Base-by-base conservation (phyloP, 92 coral and sea anemone genomes). In the Heteractis magnifica region DNA sequence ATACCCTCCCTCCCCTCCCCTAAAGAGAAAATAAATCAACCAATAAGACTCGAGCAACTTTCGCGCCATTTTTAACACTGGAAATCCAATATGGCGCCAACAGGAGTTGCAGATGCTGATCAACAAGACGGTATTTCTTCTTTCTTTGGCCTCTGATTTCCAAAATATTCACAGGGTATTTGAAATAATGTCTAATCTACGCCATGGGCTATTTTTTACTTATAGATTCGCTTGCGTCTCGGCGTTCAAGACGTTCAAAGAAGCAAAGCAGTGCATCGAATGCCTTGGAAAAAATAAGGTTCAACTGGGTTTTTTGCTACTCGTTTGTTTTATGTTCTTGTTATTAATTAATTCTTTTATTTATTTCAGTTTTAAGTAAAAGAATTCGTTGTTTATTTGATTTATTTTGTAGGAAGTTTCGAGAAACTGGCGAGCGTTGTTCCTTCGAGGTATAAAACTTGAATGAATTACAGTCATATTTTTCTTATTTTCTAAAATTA, bases 21-120 rank as follows among this genome's bases (percentile, higher is more conserved):
- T 12, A 15, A 44, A 34, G 44, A 2, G 3, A n/a, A 6, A n/a
- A 71, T 51, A 13, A 50, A 76, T 71, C 77, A 23, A 16, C 84
- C 72, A 83, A 84, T 85, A 74, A 68, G 51, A 48, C 48, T 16
- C 53, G 52, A 72, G 14, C 55, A 16, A 49, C 51, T 89, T 96
- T 96, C 98, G 98, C 99, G 99, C 99, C 99, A 96, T 85, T 96
- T 96, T 95, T 81, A 88, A 94, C 64, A 84, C 79, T 85, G 48
- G 50, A 49, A 68, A 91, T 70, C 52, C 90, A 96, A 96, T 72
- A 96, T 96, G 99, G 99, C 99, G 95, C 98, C 99, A 85, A 90
- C 91, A 20, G 93, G 87, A 59, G 90, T 82, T 44, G 41, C 85
- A 53, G 95, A 87, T 72, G 72, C 90, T 7, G 58, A 91, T 26